Evolutionary conservation across 2,888 invertebrate genomes (phyloP), one percentile per base, ranked within the genome.

Genomic region (Chrysodeixis includens): DNA sequence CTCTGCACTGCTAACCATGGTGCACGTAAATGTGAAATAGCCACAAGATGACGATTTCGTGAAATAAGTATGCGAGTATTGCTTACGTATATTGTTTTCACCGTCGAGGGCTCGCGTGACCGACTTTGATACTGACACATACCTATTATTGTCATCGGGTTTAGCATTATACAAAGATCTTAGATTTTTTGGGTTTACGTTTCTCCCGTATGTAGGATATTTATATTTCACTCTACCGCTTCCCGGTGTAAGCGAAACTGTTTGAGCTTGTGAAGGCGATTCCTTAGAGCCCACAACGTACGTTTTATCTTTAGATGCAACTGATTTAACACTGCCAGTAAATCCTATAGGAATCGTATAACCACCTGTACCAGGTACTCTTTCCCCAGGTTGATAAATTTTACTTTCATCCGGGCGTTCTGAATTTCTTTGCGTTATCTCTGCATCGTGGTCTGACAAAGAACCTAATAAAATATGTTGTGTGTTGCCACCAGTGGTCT

Each of bases 41-140:
- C 98, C 98, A 87, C 98, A 98, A 1, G 97, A 98, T 1, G 98
- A 98, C 9, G 98, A 97, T 89, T 98, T 98, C 0, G 98, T 97
- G 83, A 97, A 98, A 90, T 97, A 98, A 0, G 97, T 97, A 75
- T 97, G 97, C 1, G 97, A 96, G 84, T 96, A 97, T 90, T 97
- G 97, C 86, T 97, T 97, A 69, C 97, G 96, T 66, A 96, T 95
- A 81, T 95, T 96, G 84, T 96, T 95, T 52, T 95, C 95, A 62
- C 94, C 94, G 74, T 96, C 96, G 77, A 97, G 92, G 80, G 96
- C 96, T 7, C 98, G 97, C 0, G 97, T 97, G 58, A 98, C 97
- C 2, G 97, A 97, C 88, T 97, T 98, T 1, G 97, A 97, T 6
- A 97, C 96, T 0, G 98, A 97, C 3, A 98, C 96, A 88, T 97